Base-by-base conservation (phyloP, 2,888 invertebrate species). In the Ptilodon capucinus region DNA sequence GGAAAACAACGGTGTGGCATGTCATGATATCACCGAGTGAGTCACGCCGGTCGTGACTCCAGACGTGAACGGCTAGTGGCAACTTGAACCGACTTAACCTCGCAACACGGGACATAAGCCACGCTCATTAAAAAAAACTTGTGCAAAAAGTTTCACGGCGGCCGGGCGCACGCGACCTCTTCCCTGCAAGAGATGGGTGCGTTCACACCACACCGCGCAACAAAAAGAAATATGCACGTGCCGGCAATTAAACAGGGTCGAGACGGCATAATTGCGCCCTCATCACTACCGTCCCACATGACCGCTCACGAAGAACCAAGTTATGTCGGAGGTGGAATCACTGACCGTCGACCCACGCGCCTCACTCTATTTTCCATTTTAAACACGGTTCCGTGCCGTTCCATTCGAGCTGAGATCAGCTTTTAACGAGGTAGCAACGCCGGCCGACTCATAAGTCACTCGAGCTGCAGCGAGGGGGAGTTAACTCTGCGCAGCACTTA, bases 221-320 rank as follows among this genome's bases (percentile, higher is more conserved):
- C 73, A 81, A 84, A 84, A 86, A 38, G 8, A 36, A 84, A 77
- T 74, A 70, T 81, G 77, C 91, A 81, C 90, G 88, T 84, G 91
- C 88, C 88, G 74, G 61, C 82, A 81, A 87, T 91, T 90, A 89
- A 80, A 60, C 70, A 72, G 83, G 81, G 82, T 75, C 75, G 67
- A 74, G 73, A 68, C 68, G 68, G 62, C 62, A 64, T 76, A 76
- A 79, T 74, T 73, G 75, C 72, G 66, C 79, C 79, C 72, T 57
- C 57, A 61, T 67, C 60, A 54, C 57, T 54, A 52, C 51, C 68
- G 84, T 77, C 71, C 54, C 82, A 74, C 80, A 63, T 84, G 86
- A 74, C 71, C 75, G 80, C 80, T 78, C 86, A 81, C 72, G 61
- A 54, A 70, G 81, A 86, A 86, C 85, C 61, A 62, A 69, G 64